phyloP scores from a whole-genome alignment of 2,113 vertebrate genomes.

The Syngnathoides biaculeatus region DNA sequence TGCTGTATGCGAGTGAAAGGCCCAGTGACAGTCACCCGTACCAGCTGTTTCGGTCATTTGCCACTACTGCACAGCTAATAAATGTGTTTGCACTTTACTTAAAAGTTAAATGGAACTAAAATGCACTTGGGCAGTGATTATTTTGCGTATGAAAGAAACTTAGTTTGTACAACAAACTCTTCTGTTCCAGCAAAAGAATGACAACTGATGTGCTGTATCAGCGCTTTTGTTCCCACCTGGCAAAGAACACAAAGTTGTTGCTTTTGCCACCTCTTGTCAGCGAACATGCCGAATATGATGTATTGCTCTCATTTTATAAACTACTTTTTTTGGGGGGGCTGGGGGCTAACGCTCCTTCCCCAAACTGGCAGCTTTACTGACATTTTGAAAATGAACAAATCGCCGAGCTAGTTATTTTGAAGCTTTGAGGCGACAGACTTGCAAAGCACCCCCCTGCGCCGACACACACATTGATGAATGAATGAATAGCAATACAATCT shows the following conservation, averaged over 20 bases:
- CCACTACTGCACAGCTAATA: neutral
- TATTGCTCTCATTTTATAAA: slow-evolving; percentile 1
- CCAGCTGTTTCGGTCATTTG: neutral
- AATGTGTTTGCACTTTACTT: neutral
- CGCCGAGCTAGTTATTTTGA: neutral
- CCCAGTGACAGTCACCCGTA: slow-evolving; percentile 1
- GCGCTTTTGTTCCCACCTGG: slow-evolving; percentile 1
- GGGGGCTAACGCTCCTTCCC: neutral
- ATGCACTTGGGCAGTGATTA: too few relatives aligned
- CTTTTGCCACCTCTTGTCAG: neutral
- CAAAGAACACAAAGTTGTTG: neutral
- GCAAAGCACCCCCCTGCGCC: neutral
- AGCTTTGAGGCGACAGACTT: neutral
- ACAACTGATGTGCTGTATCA: neutral
- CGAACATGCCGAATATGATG: neutral
- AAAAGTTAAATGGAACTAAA: neutral
- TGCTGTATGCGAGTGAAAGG: slow-evolving; percentile 24
- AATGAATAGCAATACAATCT: neutral
- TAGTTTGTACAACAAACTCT: neutral
- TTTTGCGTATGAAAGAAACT: neutral
- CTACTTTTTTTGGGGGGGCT: neutral
- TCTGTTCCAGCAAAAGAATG: neutral
- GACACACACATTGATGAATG: neutral
- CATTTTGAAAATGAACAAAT: neutral
- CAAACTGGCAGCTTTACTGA: neutral